A percentile compares a stretch with the other conserved stretches of the same genome.
Conservation (phyloP, 2,113 vertebrate species). For the Cyanoramphus novaezelandiae region DNA sequence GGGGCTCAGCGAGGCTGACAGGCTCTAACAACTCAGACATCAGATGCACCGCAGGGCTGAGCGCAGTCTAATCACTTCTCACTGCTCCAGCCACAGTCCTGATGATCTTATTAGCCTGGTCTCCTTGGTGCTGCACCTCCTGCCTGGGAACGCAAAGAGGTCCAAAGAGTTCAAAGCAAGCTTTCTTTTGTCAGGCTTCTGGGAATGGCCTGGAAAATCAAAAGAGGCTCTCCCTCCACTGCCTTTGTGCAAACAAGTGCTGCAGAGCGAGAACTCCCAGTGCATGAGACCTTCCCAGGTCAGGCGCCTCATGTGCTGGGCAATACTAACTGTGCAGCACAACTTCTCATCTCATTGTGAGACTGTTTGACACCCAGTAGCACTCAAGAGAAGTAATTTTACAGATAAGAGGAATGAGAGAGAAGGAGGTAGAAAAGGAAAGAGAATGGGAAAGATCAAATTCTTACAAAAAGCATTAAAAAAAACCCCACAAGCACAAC, state of each 20-base stretch:
- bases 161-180: background rate
- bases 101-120: background rate
- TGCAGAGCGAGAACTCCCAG: background rate
- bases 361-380: background rate
- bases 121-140: background rate
- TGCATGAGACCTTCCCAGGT: background rate
- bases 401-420: background rate
- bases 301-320: background rate
- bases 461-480: background rate
- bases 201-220: background rate
- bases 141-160: background rate
- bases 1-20: background rate
- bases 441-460: background rate
- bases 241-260: background rate
- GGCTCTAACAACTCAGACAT: background rate
- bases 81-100: background rate
- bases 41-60: background rate
- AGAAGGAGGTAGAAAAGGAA: background rate
- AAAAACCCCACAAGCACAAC: background rate
- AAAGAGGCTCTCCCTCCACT: background rate
- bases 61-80: background rate
- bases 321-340: background rate
- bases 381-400: background rate
- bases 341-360: background rate
- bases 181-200: slow-evolving; percentile 24